These are phyloP conservation scores for Drosophila sproati DNA, from an alignment of 1,140 invertebrate species.

Conservation along the genomic window DNA sequence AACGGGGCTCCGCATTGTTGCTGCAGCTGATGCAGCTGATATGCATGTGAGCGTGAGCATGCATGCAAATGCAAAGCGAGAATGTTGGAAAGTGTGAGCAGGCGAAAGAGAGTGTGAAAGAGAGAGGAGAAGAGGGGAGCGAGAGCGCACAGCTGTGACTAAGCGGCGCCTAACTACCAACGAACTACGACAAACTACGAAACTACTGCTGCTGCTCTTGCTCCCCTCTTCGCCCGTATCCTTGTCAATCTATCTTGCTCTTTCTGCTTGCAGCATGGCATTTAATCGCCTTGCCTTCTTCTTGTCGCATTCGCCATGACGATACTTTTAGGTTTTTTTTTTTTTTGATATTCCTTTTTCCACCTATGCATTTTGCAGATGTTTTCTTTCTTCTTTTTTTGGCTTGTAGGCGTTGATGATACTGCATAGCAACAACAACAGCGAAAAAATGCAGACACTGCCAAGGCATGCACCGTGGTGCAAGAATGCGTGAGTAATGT, in stretches of 20 bases:
- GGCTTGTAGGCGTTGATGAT: slow-evolving; percentile 79
- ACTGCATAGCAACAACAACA: slow-evolving; percentile 51
- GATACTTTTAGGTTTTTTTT: slow-evolving; percentile 23
- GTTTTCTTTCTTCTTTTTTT: slow-evolving; percentile 43
- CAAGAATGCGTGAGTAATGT: slow-evolving; percentile 8
- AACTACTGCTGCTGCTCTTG: slow-evolving; percentile 27
- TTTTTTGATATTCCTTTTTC: slow-evolving; percentile 48
- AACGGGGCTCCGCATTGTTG: slow-evolving; percentile 52
- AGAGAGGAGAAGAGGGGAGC: background rate
- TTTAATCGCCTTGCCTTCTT: slow-evolving; percentile 9
- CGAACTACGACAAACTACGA: slow-evolving; percentile 42
- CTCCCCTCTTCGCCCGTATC: slow-evolving; percentile 9
- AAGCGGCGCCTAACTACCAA: slow-evolving; percentile 79
- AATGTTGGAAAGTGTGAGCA: background rate
- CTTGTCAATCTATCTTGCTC: slow-evolving; percentile 5
- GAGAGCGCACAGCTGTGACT: slow-evolving; percentile 77
- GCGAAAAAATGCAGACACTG: slow-evolving; percentile 10
- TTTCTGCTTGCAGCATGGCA: background rate
- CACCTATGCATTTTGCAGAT: slow-evolving; percentile 62
- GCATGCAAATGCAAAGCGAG: slow-evolving; percentile 43
- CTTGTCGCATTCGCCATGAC: slow-evolving; percentile 28
- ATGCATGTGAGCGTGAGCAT: slow-evolving; percentile 56
- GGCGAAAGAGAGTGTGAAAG: background rate
- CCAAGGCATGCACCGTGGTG: slow-evolving; percentile 56
- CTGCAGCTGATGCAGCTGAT: slow-evolving; percentile 21